Percentiles rank a stretch among this genome's conserved stretches.
Evolutionary conservation across 2,797 vertebrate species (phyloP).

Genomic region (Labeo calbasu): DNA sequence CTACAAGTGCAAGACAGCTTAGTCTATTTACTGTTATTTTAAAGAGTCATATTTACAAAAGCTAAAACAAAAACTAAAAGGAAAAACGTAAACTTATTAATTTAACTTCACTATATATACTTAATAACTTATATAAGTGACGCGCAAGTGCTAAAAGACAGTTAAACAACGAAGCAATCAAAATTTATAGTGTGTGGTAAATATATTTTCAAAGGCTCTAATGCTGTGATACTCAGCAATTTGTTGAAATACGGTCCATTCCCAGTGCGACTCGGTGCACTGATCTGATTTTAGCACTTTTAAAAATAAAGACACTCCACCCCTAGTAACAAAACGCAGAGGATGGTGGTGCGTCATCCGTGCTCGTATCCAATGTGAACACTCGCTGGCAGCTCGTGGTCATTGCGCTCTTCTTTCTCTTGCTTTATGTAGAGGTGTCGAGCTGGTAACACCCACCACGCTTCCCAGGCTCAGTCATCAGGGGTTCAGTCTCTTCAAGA

Average conservation of each 20-base stretch:
- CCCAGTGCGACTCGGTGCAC: slow-evolving; percentile 8
- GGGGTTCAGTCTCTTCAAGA: slow-evolving; percentile 83
- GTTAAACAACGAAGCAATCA: neutral
- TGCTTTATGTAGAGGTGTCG: slow-evolving; percentile 72
- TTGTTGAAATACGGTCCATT: slow-evolving; percentile 26
- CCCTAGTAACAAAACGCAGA: slow-evolving; percentile 46
- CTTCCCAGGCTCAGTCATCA: slow-evolving; percentile 84
- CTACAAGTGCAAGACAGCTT: too few relatives aligned
- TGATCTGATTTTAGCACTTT: slow-evolving; percentile 53
- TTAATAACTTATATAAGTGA: neutral
- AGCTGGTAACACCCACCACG: slow-evolving; percentile 83
- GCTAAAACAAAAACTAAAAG: neutral
- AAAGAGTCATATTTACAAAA: neutral
- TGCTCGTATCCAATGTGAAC: slow-evolving; percentile 57
- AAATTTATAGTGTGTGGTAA: neutral
- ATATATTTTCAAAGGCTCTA: slow-evolving; percentile 4
- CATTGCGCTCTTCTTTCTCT: slow-evolving; percentile 44
- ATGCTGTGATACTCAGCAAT: slow-evolving; percentile 24
- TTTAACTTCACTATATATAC: neutral
- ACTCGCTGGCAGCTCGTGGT: slow-evolving; percentile 47
- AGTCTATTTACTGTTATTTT: too few relatives aligned
- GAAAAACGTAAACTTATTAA: neutral
- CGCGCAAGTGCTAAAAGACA: neutral
- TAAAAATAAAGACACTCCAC: slow-evolving; percentile 47
- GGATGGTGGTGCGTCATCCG: slow-evolving; percentile 50